Conservation (phyloP, 2,113 vertebrate genomes). For the Leiothrix lutea region DNA sequence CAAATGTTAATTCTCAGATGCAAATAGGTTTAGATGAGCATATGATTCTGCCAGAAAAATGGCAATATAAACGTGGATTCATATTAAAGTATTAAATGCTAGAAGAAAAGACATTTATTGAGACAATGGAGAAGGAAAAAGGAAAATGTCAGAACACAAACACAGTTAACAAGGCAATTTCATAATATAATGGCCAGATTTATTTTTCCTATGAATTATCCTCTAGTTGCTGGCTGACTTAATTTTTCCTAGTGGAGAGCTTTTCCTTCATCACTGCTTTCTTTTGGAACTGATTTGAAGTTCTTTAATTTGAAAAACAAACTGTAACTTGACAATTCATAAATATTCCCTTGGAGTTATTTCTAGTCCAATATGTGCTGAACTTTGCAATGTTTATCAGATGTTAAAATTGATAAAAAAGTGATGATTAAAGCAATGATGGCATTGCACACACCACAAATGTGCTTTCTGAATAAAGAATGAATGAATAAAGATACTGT, state of each 20-base stretch:
- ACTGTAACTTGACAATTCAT: neutral
- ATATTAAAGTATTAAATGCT: neutral
- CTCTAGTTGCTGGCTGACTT: neutral
- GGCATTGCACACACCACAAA: neutral
- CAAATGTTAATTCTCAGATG: neutral
- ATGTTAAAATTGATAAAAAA: neutral
- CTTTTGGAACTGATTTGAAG: neutral
- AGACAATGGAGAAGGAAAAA: neutral
- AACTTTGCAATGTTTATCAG: neutral
- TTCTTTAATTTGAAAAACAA: conserved; percentile 31
- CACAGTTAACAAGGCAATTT: neutral
- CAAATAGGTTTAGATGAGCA: neutral
- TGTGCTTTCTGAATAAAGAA: neutral
- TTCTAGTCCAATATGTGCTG: neutral
- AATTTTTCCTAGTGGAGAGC: neutral
- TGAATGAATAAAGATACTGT: neutral
- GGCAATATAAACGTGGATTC: neutral
- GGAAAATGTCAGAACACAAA: neutral
- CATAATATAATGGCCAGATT: neutral
- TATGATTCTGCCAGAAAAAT: neutral
- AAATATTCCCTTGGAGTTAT: neutral
- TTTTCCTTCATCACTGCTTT: neutral
- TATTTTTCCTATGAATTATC: conserved; percentile 10
- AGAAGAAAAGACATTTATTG: neutral
- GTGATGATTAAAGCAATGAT: neutral